Conservation (phyloP, 2,797 vertebrate species). For the Gadopsis bispinosus region DNA sequence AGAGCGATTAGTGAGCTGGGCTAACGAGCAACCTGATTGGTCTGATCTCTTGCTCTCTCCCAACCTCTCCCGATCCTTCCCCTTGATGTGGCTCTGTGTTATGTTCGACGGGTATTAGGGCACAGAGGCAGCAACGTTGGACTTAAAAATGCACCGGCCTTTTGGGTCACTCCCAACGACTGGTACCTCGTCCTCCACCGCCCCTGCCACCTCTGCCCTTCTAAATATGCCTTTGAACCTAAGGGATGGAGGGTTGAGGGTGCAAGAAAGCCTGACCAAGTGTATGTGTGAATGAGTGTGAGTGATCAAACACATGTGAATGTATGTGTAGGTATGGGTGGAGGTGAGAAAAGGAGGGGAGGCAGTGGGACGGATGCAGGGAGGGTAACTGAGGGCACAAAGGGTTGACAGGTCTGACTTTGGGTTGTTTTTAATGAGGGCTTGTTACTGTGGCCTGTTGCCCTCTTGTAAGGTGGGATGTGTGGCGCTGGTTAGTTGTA, state of each 20-base stretch:
- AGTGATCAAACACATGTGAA: slow-evolving; percentile 20
- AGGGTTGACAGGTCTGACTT: slow-evolving; percentile 35
- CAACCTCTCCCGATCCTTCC: slow-evolving; percentile 26
- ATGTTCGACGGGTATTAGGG: slow-evolving; percentile 63
- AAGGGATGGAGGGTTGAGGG: slow-evolving; percentile 34
- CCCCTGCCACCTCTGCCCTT: slow-evolving; percentile 3
- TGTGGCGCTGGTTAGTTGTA: slow-evolving; percentile 5
- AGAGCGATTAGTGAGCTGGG: slow-evolving; percentile 44
- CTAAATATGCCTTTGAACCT: slow-evolving; percentile 59
- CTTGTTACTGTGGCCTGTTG: slow-evolving; percentile 26
- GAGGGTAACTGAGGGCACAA: slow-evolving; percentile 3
- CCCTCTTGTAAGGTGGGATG: slow-evolving; percentile 33
- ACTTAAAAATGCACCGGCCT: slow-evolving; percentile 37
- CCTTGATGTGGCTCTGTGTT: slow-evolving; percentile 64
- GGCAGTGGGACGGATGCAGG: not conserved
- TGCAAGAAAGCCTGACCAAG: slow-evolving; percentile 48
- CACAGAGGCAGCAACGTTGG: slow-evolving; percentile 40
- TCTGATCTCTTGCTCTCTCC: slow-evolving; percentile 39
- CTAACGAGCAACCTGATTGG: slow-evolving; percentile 53
- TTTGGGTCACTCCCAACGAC: slow-evolving; percentile 33
- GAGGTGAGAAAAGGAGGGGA: slow-evolving; percentile 13
- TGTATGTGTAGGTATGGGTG: slow-evolving; percentile 19
- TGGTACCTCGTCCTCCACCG: slow-evolving; percentile 48
- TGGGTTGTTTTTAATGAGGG: slow-evolving; percentile 44
- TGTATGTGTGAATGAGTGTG: slow-evolving; percentile 29